These are phyloP conservation scores for Allacma fusca DNA, from an alignment of 2,888 invertebrate species.

Conservation along the genomic window DNA sequence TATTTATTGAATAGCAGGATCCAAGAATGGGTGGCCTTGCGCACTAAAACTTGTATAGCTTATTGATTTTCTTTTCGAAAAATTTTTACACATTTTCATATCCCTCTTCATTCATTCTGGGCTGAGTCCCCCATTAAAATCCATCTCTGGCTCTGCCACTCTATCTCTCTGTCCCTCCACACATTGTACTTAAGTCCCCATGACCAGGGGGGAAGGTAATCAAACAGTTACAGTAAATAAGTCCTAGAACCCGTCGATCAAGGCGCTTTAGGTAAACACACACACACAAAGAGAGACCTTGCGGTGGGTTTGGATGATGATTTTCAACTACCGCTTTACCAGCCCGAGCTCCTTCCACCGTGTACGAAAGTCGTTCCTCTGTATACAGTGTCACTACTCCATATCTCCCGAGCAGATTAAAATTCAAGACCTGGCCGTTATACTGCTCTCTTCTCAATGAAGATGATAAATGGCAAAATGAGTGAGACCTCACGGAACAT, in stretches of 20 bases:
- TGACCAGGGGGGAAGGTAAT: background rate
- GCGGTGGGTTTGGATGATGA: background rate
- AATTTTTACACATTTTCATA: conserved; percentile 23
- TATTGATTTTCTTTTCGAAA: conserved; percentile 28
- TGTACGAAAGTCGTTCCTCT: too few relatives aligned
- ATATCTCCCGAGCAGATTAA: background rate
- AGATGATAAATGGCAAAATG: conserved; percentile 9
- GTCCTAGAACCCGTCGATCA: too few relatives aligned
- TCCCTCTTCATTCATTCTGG: conserved; percentile 24
- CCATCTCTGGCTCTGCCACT: background rate
- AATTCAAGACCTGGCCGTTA: conserved; percentile 2
- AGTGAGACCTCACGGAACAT: conserved; percentile 12
- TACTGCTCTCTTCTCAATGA: conserved; percentile 1
- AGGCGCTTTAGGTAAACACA: too few relatives aligned
- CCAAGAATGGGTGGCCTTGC: conserved; percentile 9
- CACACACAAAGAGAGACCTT: conserved; percentile 10
- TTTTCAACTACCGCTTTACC: background rate
- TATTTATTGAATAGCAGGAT: conserved; percentile 31
- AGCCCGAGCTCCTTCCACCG: background rate
- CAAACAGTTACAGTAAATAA: too few relatives aligned
- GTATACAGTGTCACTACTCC: background rate
- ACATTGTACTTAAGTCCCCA: background rate
- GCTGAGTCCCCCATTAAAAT: background rate
- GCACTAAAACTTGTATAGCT: conserved; percentile 28
- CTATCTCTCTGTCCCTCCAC: background rate